Conservation (phyloP, 2,797 vertebrate species). For the Fistularia commersonii region DNA sequence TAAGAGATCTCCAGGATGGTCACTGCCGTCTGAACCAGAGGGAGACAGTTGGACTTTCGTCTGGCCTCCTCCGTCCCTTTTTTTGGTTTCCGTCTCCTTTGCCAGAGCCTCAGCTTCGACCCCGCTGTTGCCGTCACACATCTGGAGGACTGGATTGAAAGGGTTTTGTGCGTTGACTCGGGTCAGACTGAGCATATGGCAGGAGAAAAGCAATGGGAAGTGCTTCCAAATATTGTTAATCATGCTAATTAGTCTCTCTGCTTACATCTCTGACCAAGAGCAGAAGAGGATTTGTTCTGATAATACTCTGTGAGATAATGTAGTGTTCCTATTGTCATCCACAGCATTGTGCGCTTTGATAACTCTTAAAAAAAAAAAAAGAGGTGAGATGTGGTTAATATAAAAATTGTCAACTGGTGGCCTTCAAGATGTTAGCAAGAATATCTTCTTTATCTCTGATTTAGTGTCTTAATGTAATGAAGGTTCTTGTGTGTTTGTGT, state of each 20-base stretch:
- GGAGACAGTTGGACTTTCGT: conserved; percentile 15
- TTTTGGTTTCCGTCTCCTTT: not conserved
- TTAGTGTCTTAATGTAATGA: conserved; percentile 64
- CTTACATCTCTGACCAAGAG: conserved; percentile 21
- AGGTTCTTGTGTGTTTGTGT: conserved; percentile 46
- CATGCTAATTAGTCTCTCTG: not conserved
- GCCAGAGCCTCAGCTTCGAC: conserved; percentile 18
- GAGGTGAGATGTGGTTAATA: conserved; percentile 42
- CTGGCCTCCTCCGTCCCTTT: conserved; percentile 6
- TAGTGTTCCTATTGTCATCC: conserved; percentile 34
- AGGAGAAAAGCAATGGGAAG: conserved; percentile 24
- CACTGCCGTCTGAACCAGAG: conserved; percentile 37
- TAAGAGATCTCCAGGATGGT: conserved; percentile 60
- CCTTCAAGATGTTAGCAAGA: conserved; percentile 60
- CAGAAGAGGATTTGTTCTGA: conserved; percentile 27
- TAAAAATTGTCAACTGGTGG: conserved; percentile 62
- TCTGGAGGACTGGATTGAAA: conserved; percentile 20
- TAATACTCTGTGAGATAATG: conserved; percentile 34
- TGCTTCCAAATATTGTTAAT: conserved; percentile 45
- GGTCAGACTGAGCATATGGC: not conserved
- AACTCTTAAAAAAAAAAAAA: conserved; percentile 24
- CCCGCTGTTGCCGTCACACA: conserved; percentile 24
- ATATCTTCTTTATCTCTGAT: conserved; percentile 53
- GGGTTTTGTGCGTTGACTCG: conserved; percentile 2
- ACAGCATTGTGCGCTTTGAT: conserved; percentile 33